Conservation (phyloP, 2,113 vertebrate genomes). For the Tachuris rubrigastra region DNA sequence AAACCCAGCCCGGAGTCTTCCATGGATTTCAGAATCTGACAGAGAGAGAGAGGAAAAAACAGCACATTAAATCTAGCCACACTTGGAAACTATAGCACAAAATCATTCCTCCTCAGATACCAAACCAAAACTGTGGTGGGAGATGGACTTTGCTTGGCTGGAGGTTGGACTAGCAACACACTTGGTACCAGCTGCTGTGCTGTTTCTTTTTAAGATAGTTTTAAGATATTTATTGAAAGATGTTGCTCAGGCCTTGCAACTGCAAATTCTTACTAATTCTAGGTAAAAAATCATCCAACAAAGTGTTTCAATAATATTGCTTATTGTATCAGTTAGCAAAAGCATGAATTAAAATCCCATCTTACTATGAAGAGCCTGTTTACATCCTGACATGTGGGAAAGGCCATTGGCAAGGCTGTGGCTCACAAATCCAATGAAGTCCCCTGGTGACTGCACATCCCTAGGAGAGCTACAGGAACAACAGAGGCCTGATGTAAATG, state of each 20-base stretch:
- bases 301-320: background rate
- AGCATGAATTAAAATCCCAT: background rate
- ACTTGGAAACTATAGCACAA: background rate
- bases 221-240: background rate
- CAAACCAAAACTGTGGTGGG: background rate
- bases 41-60: background rate
- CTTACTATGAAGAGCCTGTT: background rate
- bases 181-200: rapidly evolving
- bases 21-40: background rate
- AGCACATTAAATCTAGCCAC: background rate
- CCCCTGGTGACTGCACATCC: background rate
- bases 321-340: background rate
- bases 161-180: background rate
- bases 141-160: background rate
- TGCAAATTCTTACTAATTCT: background rate
- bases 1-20: background rate
- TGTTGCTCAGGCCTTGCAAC: background rate
- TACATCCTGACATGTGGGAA: background rate
- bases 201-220: too few relatives aligned
- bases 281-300: background rate
- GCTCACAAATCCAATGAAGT: background rate
- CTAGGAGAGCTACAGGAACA: background rate
- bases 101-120: background rate
- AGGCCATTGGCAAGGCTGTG: background rate
- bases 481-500: background rate